Evolutionary conservation across 2,113 vertebrate genomes (phyloP), one percentile per base, ranked within the genome.

Genomic region (Cyphomyrus discorhynchus): DNA sequence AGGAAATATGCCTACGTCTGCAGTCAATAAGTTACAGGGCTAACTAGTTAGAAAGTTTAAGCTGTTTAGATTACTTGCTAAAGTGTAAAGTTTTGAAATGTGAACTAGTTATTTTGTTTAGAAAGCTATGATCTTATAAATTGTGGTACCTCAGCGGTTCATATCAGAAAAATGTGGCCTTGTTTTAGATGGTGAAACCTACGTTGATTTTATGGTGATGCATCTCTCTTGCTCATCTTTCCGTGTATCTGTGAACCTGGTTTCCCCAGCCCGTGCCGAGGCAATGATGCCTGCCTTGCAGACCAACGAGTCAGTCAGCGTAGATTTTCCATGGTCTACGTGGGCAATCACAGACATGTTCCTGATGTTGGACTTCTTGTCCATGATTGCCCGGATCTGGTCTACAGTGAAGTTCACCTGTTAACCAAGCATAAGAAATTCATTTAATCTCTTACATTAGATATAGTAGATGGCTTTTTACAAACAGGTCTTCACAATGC

Each of bases 261-360:
- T 93, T 92, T 92, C 92, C 17, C 93, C 83, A 0, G 92, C 91
- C 58, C 92, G 91, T 46, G 91, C 89, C 58, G 92, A 94, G 80
- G 93, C 92, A 21, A 94, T 90, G 49, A 92, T 89, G 27, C 92
- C 94, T 0, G 90, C 93, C 92, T 93, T 94, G 84, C 90, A 92
- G 77, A 93, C 80, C 0, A 77, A 90, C 0, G 92, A 95, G 89
- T 93, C 92, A n/a, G 94, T 95, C 56, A 95, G 87, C 17, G 93
- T 92, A 10, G 93, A 95, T 91, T 94, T 95, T 27, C 94, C 94
- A 66, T 91, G 92, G 90, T 93, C 91, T 83, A 94, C 93, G 46
- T 92, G 93, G 83, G 94, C 93, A 47, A 94, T 93, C 91, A 94
- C 93, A 9, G 93, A 95, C 92, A 92, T 94, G 85, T 95, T 95